A percentile compares a stretch with the other conserved stretches of the same genome.
phyloP scores from a whole-genome alignment of 2,797 vertebrate species.

The Clarias platycephalus region DNA sequence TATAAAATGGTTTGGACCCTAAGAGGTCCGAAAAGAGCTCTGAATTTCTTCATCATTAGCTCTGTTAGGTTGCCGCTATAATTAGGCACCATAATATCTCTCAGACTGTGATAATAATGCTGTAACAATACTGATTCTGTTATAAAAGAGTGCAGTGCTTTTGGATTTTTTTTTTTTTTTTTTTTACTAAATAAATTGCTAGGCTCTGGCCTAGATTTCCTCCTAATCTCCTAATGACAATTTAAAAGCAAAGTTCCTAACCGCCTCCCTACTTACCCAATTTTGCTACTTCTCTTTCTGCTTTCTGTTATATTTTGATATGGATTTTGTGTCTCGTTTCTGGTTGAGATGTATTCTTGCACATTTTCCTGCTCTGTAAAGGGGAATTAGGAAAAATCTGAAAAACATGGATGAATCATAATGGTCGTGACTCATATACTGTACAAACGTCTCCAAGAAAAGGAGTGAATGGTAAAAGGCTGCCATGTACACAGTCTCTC shows the following conservation, averaged over 20 bases:
- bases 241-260: conserved; percentile 64
- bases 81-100: conserved; percentile 40
- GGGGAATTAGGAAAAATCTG: conserved; percentile 59
- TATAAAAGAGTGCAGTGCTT: conserved; percentile 34
- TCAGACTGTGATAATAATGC: conserved; percentile 40
- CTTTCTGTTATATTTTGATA: conserved; percentile 67
- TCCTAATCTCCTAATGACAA: conserved; percentile 67
- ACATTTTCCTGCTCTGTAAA: conserved; percentile 57
- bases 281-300: conserved; percentile 23
- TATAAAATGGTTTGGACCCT: conserved; percentile 15
- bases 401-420: conserved; percentile 70
- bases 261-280: conserved; percentile 24
- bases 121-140: conserved; percentile 32
- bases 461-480: conserved; percentile 54
- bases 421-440: conserved; percentile 52
- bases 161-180: conserved; percentile 37
- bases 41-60: conserved; percentile 37
- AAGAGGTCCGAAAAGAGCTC: conserved; percentile 11
- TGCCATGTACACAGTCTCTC: conserved; percentile 47
- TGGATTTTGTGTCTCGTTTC: conserved; percentile 75
- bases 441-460: conserved; percentile 46
- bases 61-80: conserved; percentile 35
- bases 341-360: conserved; percentile 75
- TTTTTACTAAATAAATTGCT: conserved; percentile 61
- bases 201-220: conserved; percentile 61